Percentiles rank a stretch among this genome's conserved stretches.
phyloP scores from a whole-genome alignment of 2,797 vertebrate species.

The Apogon talboti region DNA sequence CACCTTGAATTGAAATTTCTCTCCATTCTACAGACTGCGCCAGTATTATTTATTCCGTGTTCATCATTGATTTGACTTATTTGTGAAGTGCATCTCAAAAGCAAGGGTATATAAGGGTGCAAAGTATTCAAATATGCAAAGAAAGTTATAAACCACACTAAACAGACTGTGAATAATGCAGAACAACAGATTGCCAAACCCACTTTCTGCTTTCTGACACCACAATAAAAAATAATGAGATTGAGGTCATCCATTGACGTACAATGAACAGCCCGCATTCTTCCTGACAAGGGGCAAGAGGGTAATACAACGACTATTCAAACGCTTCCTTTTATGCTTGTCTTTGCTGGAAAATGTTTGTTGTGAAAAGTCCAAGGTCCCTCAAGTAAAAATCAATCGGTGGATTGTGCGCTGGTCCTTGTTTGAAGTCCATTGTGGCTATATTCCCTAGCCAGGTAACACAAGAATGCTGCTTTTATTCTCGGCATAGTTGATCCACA shows the following conservation, averaged over 20 bases:
- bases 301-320: constrained; percentile 84
- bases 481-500: constrained; percentile 85
- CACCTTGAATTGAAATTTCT: constrained; percentile 16
- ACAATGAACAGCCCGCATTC: constrained; percentile 80
- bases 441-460: constrained; percentile 87
- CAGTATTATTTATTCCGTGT: constrained; percentile 8
- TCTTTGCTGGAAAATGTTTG: constrained; percentile 81
- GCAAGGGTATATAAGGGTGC: constrained; percentile 46
- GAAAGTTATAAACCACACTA: constrained; percentile 55
- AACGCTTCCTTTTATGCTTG: constrained; percentile 76
- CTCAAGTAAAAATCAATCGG: constrained; percentile 86
- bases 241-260: constrained; percentile 81
- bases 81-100: constrained; percentile 11
- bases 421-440: constrained; percentile 86
- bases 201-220: constrained; percentile 62
- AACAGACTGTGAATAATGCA: constrained; percentile 69
- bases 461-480: constrained; percentile 86
- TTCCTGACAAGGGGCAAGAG: constrained; percentile 78
- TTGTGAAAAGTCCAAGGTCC: constrained; percentile 85
- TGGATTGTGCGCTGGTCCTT: constrained; percentile 83
- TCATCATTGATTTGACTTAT: constrained; percentile 33
- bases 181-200: constrained; percentile 64
- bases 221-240: constrained; percentile 76
- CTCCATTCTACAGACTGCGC: no score
- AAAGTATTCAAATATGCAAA: constrained; percentile 36